Evolutionary conservation across 2,797 vertebrate genomes (phyloP).

Genomic region (Takifugu rubripes): DNA sequence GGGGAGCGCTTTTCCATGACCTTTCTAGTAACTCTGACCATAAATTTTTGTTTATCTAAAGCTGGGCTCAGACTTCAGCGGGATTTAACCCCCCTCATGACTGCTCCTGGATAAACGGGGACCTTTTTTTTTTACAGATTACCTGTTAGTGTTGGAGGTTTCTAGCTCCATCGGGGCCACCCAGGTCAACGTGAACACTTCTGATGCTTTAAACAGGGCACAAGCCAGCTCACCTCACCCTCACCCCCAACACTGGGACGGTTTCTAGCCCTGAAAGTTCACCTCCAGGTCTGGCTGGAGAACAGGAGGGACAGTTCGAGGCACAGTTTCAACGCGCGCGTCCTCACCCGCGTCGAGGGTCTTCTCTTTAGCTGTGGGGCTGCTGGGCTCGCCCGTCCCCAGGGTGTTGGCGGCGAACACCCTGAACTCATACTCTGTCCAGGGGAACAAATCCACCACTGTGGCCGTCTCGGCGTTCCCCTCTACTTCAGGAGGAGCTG

Average conservation of each 20-base stretch:
- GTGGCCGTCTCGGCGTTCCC: constrained; percentile 88
- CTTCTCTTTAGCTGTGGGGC: constrained; percentile 82
- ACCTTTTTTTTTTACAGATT: background rate
- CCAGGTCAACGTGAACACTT: background rate
- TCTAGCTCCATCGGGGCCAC: background rate
- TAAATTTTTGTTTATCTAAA: background rate
- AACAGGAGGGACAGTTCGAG: no score
- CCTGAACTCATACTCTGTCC: constrained; percentile 96
- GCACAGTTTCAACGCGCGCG: background rate
- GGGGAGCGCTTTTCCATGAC: constrained; percentile 26
- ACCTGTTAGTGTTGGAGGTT: background rate
- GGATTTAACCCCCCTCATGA: background rate
- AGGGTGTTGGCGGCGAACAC: constrained; percentile 92
- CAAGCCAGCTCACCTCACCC: background rate
- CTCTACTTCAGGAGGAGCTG: constrained; percentile 87
- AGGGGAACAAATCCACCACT: constrained; percentile 87
- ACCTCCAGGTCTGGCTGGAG: background rate
- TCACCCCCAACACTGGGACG: background rate
- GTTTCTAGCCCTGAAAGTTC: background rate
- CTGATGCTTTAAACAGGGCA: background rate
- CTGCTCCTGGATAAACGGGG: no score
- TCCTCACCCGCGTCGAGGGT: constrained; percentile 84
- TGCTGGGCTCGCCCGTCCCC: constrained; percentile 90
- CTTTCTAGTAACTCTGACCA: constrained; percentile 22
- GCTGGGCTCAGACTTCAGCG: background rate